These are phyloP conservation scores for Thermophis baileyi DNA, from an alignment of 2,113 vertebrate genomes.

Conservation along the genomic window DNA sequence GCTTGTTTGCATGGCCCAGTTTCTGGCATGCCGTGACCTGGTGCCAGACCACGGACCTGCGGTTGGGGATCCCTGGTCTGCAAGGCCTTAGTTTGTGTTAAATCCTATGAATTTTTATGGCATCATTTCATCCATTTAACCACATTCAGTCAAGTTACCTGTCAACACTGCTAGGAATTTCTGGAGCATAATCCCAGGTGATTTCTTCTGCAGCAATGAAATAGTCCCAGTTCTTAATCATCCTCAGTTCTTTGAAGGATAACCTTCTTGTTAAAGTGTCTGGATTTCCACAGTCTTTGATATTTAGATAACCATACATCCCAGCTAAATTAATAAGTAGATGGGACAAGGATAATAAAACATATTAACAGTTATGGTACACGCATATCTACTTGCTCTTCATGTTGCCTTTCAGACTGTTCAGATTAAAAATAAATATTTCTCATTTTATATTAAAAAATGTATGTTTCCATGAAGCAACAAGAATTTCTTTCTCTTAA, in stretches of 20 bases:
- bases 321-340: slow-evolving; percentile 70
- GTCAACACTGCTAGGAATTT: slow-evolving; percentile 71
- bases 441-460: not conserved
- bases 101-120: not conserved
- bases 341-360: slow-evolving; percentile 3
- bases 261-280: slow-evolving; percentile 58
- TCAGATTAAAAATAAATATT: not conserved
- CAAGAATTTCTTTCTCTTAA: not conserved
- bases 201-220: slow-evolving; percentile 93
- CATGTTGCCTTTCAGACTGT: not conserved
- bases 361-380: not conserved
- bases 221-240: slow-evolving; percentile 82
- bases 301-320: slow-evolving; percentile 79
- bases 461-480: not conserved
- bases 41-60: no score
- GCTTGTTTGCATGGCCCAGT: no score
- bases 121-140: not conserved
- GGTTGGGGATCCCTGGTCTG: not conserved
- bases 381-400: not conserved
- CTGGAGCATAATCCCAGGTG: slow-evolving; percentile 87
- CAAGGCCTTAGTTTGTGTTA: not conserved
- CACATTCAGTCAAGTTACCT: slow-evolving; percentile 66
- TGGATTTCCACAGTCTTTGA: slow-evolving; percentile 74
- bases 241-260: slow-evolving; percentile 65
- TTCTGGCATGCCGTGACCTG: no score